Conservation (phyloP, 2,797 vertebrate species). For the Eulemur coronatus region DNA sequence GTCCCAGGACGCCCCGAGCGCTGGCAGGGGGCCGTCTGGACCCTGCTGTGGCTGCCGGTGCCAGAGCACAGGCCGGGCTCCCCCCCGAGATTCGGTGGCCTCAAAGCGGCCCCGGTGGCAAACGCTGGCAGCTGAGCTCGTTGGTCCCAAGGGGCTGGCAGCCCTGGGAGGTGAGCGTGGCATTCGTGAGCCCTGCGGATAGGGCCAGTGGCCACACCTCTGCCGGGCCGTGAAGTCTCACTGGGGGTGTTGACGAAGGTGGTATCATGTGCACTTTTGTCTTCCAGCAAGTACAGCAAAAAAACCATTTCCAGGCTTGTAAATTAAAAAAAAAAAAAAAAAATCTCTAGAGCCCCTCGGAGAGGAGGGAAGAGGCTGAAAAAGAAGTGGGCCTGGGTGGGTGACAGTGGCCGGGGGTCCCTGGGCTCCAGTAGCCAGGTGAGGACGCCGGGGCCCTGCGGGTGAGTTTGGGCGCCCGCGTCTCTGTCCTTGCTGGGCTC, state of each 20-base stretch:
- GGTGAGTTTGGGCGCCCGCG: rapidly evolving
- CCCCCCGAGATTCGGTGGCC: conserved; percentile 5
- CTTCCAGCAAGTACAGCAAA: not conserved
- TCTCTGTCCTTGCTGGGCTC: rapidly evolving
- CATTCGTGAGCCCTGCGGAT: conserved; percentile 15
- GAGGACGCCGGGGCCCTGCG: not conserved
- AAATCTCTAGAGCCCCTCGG: not conserved
- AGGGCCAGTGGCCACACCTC: conserved; percentile 26
- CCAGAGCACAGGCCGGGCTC: conserved; percentile 15
- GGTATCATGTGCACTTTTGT: not conserved
- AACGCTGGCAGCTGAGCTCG: conserved; percentile 23
- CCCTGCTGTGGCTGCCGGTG: not conserved
- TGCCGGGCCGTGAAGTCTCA: not conserved
- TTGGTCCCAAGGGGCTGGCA: conserved; percentile 52
- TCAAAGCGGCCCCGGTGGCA: conserved; percentile 40
- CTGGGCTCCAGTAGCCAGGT: not conserved
- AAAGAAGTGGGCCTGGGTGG: not conserved
- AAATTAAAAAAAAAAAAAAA: not conserved
- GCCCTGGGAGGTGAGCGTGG: not conserved
- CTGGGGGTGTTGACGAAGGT: rapidly evolving
- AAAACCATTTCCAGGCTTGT: not conserved
- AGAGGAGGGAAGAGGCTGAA: not conserved
- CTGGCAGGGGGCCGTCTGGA: not conserved
- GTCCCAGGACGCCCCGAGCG: not conserved
- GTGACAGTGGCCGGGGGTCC: rapidly evolving